phyloP scores from a whole-genome alignment of 2,797 vertebrate genomes.

The Chaetodon trifasciatus region DNA sequence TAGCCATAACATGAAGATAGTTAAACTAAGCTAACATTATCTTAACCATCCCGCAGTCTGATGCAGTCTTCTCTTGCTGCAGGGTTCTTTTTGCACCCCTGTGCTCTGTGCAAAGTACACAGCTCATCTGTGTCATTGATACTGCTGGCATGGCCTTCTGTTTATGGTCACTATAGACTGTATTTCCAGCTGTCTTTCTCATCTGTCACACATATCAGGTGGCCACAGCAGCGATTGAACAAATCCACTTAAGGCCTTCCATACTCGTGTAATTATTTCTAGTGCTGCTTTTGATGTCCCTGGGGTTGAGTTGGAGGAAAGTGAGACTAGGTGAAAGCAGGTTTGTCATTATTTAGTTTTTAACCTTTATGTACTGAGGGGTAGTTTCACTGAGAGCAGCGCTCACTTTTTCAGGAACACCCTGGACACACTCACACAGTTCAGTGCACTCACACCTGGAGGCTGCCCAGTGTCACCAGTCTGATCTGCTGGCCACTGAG shows the following conservation, averaged over 20 bases:
- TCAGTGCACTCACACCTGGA: constrained; percentile 6
- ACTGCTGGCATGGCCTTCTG: constrained; percentile 27
- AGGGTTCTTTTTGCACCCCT: constrained; percentile 7
- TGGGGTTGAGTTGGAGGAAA: constrained; percentile 17
- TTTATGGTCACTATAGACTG: constrained; percentile 32
- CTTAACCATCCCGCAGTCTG: neutral
- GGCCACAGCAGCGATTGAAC: constrained; percentile 46
- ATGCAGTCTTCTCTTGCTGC: neutral
- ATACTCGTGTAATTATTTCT: constrained; percentile 51
- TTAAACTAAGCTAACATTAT: neutral
- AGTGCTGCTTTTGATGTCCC: constrained; percentile 46
- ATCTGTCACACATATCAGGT: constrained; percentile 50
- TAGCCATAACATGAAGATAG: neutral
- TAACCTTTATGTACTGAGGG: constrained; percentile 4
- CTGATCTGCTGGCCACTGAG: constrained; percentile 1
- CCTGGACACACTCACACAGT: neutral
- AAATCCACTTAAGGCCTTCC: constrained; percentile 56
- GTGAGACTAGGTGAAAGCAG: constrained; percentile 17
- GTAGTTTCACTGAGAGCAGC: constrained; percentile 7
- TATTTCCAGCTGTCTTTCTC: constrained; percentile 47
- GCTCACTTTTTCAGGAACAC: constrained; percentile 4
- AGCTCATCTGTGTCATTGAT: constrained; percentile 29
- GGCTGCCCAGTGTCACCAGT: constrained; percentile 17
- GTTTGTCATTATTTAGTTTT: constrained; percentile 38
- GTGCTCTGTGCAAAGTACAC: constrained; percentile 31